phyloP scores from a whole-genome alignment of 2,888 invertebrate species.

The Ophonus ardosiacus region DNA sequence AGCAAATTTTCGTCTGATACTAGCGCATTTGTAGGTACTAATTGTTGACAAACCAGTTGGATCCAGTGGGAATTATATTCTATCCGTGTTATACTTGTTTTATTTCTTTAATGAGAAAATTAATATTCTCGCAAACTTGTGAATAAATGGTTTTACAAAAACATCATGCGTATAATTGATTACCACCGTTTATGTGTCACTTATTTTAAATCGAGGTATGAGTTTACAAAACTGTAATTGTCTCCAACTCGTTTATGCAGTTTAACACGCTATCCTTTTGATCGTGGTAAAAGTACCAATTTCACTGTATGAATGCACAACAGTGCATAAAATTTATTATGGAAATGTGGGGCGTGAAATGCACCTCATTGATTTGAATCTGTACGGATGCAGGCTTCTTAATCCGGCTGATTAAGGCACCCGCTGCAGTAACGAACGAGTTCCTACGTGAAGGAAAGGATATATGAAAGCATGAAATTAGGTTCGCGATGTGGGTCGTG shows the following conservation, averaged over 20 bases:
- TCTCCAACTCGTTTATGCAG: not conserved
- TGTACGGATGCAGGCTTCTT: not conserved
- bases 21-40: no score
- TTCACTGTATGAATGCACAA: slow-evolving; percentile 1
- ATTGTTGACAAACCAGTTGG: no score
- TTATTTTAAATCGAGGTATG: not conserved
- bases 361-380: slow-evolving; percentile 6
- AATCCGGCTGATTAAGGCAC: not conserved
- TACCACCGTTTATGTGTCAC: not conserved
- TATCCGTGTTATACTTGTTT: no score
- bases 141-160: not conserved
- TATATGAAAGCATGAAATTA: slow-evolving; percentile 12
- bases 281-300: not conserved
- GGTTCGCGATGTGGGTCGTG: not conserved
- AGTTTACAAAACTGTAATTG: not conserved
- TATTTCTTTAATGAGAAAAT: no score
- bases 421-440: not conserved
- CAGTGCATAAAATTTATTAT: slow-evolving; percentile 22
- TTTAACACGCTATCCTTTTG: slow-evolving; percentile 1
- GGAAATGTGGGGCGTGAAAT: slow-evolving; percentile 9
- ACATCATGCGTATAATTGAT: not conserved
- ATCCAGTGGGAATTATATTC: no score
- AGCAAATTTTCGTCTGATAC: no score
- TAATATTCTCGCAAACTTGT: no score
- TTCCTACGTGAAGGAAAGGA: slow-evolving; percentile 1